phyloP scores from a whole-genome alignment of 1,140 invertebrate species.

The Drosophila parabipectinata region DNA sequence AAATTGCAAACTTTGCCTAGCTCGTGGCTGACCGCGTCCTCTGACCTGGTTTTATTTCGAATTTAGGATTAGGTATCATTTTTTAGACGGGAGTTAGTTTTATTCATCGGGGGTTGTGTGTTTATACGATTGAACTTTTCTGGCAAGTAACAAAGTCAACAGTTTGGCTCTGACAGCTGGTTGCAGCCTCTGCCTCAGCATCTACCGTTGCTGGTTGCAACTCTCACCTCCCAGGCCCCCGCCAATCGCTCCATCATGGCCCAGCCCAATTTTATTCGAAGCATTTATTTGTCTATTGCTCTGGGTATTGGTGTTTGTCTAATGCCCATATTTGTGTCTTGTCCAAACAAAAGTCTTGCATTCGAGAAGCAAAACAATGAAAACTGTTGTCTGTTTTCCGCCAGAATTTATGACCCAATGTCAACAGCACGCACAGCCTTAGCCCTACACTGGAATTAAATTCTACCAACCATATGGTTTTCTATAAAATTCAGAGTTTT shows the following conservation, averaged over 20 bases:
- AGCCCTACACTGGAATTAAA: not conserved
- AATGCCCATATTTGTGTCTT: slow-evolving; percentile 53
- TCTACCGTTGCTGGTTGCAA: not conserved
- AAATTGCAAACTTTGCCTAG: slow-evolving; percentile 9
- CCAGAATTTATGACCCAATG: slow-evolving; percentile 66
- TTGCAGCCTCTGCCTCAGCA: slow-evolving; percentile 34
- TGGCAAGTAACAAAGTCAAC: slow-evolving; percentile 26
- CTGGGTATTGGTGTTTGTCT: slow-evolving; percentile 46
- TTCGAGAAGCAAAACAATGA: slow-evolving; percentile 51
- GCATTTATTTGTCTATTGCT: slow-evolving; percentile 53
- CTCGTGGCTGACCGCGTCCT: not conserved
- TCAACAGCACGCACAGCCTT: slow-evolving; percentile 62
- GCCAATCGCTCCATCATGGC: not conserved
- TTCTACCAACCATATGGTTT: not conserved
- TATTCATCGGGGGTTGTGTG: not conserved
- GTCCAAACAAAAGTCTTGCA: slow-evolving; percentile 45
- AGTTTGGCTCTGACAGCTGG: slow-evolving; percentile 55
- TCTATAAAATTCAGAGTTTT: no score
- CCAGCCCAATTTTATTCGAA: slow-evolving; percentile 22
- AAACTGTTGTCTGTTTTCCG: slow-evolving; percentile 63
- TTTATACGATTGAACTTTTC: slow-evolving; percentile 19
- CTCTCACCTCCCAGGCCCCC: not conserved
- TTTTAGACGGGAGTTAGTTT: slow-evolving; percentile 17
- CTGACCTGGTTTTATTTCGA: slow-evolving; percentile 9
- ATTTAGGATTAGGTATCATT: not conserved